phyloP scores from a whole-genome alignment of 2,888 invertebrate species.

The Leucophenga montana region DNA sequence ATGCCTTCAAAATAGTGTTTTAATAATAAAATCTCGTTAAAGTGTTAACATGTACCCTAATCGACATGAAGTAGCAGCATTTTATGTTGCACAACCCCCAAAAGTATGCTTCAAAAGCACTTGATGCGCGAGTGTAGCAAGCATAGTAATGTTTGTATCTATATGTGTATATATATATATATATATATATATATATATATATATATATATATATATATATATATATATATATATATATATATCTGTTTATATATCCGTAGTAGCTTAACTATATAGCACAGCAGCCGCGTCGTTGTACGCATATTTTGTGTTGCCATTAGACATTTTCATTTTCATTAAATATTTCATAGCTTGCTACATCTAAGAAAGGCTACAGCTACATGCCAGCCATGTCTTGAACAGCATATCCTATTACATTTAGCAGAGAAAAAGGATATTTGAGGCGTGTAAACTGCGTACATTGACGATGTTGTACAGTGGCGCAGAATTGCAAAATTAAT shows the following conservation, averaged over 20 bases:
- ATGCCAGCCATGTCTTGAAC: constrained; percentile 12
- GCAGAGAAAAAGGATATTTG: constrained; percentile 13
- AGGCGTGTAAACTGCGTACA: constrained; percentile 26
- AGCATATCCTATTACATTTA: constrained; percentile 19
- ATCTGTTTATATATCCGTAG: too few species aligned
- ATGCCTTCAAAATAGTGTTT: neutral
- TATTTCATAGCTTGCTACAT: constrained; percentile 37
- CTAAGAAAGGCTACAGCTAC: constrained; percentile 10
- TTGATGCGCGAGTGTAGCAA: neutral
- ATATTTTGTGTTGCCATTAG: constrained; percentile 52
- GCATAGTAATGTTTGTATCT: too few species aligned
- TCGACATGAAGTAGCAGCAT: neutral
- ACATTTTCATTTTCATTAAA: constrained; percentile 68
- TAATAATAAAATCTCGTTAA: constrained; percentile 60
- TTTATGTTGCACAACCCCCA: neutral
- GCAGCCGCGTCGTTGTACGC: constrained; percentile 8
- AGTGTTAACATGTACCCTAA: constrained; percentile 57
- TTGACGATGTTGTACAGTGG: neutral
- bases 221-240: too few species aligned
- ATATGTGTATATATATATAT: too few species aligned
- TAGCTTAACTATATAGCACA: constrained; percentile 20
- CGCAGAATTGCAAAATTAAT: too few species aligned
- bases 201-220: too few species aligned
- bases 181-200: too few species aligned
- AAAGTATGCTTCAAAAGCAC: constrained; percentile 38